Conservation (phyloP, 2,113 vertebrate species). For the Phalacrocorax brasilianus region DNA sequence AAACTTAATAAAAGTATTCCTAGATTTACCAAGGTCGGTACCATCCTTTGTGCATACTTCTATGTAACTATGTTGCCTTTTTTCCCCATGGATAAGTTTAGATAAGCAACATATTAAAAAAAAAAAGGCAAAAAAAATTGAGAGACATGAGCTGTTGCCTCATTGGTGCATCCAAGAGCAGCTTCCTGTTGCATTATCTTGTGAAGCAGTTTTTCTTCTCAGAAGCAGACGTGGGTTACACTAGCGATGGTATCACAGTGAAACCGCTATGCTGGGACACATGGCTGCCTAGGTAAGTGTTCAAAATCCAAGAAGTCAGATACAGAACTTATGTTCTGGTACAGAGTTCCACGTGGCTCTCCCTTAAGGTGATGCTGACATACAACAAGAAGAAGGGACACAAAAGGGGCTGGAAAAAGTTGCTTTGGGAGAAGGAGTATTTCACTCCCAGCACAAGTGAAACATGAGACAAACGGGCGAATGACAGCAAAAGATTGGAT, state of each 20-base stretch:
- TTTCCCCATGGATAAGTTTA: not conserved
- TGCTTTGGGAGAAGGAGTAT: not conserved
- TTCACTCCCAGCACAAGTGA: not conserved
- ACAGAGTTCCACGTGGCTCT: not conserved
- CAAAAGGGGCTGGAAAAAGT: not conserved
- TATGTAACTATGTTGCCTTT: not conserved
- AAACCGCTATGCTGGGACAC: not conserved
- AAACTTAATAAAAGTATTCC: not conserved
- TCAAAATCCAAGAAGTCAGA: not conserved
- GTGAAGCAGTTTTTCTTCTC: conserved; percentile 44
- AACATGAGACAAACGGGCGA: not conserved
- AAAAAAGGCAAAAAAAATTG: not conserved
- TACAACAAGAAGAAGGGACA: not conserved
- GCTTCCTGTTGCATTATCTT: conserved; percentile 68
- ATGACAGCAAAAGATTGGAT: not conserved
- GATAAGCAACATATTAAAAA: not conserved
- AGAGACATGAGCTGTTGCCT: conserved; percentile 7
- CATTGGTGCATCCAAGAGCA: conserved; percentile 30
- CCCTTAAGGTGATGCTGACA: not conserved
- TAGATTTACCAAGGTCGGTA: not conserved
- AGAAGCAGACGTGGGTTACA: not conserved
- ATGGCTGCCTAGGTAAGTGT: conserved; percentile 54
- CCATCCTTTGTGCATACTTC: not conserved
- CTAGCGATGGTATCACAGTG: not conserved
- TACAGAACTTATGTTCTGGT: not conserved